Conservation (phyloP, 2,113 vertebrate species). For the Aphyosemion australe region DNA sequence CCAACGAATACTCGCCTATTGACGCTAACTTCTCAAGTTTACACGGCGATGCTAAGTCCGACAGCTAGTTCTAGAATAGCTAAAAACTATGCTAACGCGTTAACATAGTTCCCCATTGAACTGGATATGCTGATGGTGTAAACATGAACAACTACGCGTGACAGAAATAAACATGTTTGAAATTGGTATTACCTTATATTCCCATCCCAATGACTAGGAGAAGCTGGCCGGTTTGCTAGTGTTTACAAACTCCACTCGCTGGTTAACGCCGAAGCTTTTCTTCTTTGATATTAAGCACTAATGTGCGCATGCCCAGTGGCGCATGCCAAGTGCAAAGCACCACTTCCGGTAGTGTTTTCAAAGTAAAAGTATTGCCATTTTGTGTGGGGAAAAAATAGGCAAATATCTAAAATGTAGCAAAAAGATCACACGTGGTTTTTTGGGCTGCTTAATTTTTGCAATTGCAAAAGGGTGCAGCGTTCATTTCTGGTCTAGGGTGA, state of each 20-base stretch:
- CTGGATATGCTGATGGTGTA: neutral
- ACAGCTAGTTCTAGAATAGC: neutral
- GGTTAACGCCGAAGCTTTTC: constrained; percentile 26
- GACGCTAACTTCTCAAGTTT: constrained; percentile 3
- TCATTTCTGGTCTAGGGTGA: no score
- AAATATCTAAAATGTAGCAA: no score
- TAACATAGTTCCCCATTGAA: constrained; percentile 7
- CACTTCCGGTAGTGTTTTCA: constrained; percentile 52
- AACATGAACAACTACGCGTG: neutral
- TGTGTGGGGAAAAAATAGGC: neutral
- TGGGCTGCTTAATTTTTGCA: no score
- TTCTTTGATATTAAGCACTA: constrained; percentile 7
- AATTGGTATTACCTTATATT: constrained; percentile 55
- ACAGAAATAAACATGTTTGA: neutral
- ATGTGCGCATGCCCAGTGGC: constrained; percentile 58
- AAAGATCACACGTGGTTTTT: no score
- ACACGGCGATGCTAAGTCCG: constrained; percentile 13
- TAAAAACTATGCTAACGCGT: constrained; percentile 12
- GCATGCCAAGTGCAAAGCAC: constrained; percentile 46
- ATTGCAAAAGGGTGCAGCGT: no score
- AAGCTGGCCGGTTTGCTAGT: constrained; percentile 27
- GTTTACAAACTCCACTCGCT: constrained; percentile 54
- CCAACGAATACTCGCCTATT: neutral
- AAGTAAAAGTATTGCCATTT: constrained; percentile 61
- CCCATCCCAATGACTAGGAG: constrained; percentile 49